Conservation (phyloP, 2,888 invertebrate species). For the Stenodera caucasica region DNA sequence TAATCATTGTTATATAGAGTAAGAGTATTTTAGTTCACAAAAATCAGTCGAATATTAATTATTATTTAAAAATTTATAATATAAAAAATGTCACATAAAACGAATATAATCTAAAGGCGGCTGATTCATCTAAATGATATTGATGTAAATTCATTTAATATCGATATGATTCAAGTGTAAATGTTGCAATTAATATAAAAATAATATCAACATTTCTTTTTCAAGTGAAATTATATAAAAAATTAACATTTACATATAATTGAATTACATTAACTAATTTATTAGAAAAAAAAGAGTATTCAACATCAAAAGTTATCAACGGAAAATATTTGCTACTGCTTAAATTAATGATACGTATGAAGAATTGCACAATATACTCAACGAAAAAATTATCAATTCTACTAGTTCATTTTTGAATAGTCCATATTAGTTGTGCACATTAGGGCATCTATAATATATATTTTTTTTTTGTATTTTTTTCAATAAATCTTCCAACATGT, state of each 20-base stretch:
- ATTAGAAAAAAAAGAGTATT: slow-evolving; percentile 18
- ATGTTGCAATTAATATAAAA: slow-evolving; percentile 21
- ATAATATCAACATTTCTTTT: slow-evolving; percentile 28
- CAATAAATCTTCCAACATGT: slow-evolving; percentile 36
- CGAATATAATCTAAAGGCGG: not conserved
- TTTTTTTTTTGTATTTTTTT: slow-evolving; percentile 21
- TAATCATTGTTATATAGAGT: not conserved
- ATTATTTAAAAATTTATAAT: not conserved
- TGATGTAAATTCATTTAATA: not conserved
- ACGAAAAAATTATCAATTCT: slow-evolving; percentile 25
- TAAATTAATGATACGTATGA: slow-evolving; percentile 24
- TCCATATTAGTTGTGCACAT: slow-evolving; percentile 45
- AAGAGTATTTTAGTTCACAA: slow-evolving; percentile 11
- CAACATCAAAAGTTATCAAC: slow-evolving; percentile 25
- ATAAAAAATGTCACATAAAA: not conserved
- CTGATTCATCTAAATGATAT: not conserved
- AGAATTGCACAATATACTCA: slow-evolving; percentile 30
- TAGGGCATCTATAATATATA: slow-evolving; percentile 34
- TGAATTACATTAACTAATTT: slow-evolving; percentile 20
- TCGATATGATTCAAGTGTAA: slow-evolving; percentile 18
- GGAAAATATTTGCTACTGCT: slow-evolving; percentile 16
- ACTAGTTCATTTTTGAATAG: slow-evolving; percentile 17
- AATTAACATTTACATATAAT: slow-evolving; percentile 14
- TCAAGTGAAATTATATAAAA: slow-evolving; percentile 18
- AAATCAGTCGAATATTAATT: slow-evolving; percentile 38